Percentiles rank a stretch among this genome's conserved stretches.
Evolutionary conservation across 1,140 invertebrate genomes (phyloP).

Genomic region (Lordiphosa clarofinis): DNA sequence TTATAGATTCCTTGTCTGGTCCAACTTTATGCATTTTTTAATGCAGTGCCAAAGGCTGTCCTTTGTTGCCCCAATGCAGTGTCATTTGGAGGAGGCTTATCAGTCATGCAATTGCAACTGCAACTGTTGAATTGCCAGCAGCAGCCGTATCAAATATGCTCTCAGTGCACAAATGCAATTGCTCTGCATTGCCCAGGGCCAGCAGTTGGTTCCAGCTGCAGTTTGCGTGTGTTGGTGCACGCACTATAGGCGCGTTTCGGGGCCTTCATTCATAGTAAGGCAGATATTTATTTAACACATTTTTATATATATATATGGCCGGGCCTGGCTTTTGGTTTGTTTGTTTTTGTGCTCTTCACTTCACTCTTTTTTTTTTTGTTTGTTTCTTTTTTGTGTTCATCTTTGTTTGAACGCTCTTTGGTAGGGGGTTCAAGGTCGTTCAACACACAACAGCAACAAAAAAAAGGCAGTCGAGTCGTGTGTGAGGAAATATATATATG

Average conservation of each 20-base stretch:
- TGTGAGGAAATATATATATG: conserved; percentile 52
- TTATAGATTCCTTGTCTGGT: too few species aligned
- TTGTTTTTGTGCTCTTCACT: conserved; percentile 28
- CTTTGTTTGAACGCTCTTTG: conserved; percentile 67
- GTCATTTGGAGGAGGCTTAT: too few species aligned
- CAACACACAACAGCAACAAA: conserved; percentile 14
- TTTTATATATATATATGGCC: conserved; percentile 49
- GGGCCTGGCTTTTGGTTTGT: conserved; percentile 19
- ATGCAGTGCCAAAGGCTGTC: too few species aligned
- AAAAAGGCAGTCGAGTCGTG: conserved; percentile 48
- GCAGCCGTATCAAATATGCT: conserved; percentile 5
- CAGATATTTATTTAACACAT: conserved; percentile 74
- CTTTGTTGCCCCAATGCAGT: too few species aligned
- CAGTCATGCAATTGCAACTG: too few species aligned
- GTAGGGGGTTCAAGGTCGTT: conserved; percentile 68
- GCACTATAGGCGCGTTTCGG: conserved; percentile 44
- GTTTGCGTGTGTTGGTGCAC: conserved; percentile 54
- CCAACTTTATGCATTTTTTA: too few species aligned
- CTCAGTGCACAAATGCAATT: conserved; percentile 10
- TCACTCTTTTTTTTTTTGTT: conserved; percentile 27
- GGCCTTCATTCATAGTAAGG: not conserved
- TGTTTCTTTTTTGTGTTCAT: conserved; percentile 54
- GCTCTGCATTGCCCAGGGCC: conserved; percentile 28
- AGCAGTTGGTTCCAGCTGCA: conserved; percentile 51
- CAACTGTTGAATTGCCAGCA: conserved; percentile 40